These are phyloP conservation scores for Ptilodon capucinus DNA, from an alignment of 2,888 invertebrate genomes.

Conservation along the genomic window DNA sequence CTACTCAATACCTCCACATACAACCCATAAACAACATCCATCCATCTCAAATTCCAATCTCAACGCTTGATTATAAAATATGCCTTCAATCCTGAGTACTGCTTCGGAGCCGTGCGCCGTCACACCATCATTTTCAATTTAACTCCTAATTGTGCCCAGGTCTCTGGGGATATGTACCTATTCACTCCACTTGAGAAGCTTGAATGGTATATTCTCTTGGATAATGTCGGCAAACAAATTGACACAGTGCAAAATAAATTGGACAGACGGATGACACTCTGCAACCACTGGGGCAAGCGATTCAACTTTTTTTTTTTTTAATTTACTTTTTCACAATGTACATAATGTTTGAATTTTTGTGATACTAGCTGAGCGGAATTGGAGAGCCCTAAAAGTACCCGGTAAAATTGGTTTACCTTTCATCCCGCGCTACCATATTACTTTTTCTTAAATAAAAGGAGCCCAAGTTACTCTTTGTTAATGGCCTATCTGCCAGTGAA, in stretches of 20 bases:
- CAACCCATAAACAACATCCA: neutral
- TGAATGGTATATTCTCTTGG: constrained; percentile 37
- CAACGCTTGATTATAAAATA: constrained; percentile 22
- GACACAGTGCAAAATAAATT: constrained; percentile 38
- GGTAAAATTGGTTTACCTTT: too few relatives aligned
- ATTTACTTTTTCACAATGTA: too few relatives aligned
- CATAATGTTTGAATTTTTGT: too few relatives aligned
- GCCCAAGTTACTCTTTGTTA: too few relatives aligned
- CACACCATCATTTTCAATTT: constrained; percentile 65
- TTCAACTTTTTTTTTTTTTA: too few relatives aligned
- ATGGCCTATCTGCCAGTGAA: too few relatives aligned
- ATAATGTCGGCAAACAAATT: constrained; percentile 43
- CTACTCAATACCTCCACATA: neutral
- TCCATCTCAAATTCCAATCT: constrained; percentile 13
- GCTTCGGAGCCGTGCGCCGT: constrained; percentile 22
- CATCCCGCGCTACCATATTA: too few relatives aligned
- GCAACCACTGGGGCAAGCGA: too few relatives aligned
- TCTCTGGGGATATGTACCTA: constrained; percentile 42
- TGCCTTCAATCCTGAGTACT: constrained; percentile 26
- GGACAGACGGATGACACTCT: constrained; percentile 26
- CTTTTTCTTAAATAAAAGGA: too few relatives aligned
- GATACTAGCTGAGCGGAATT: too few relatives aligned
- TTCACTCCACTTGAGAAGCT: constrained; percentile 36
- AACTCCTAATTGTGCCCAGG: constrained; percentile 53
- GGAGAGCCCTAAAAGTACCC: too few relatives aligned